Conservation (phyloP, 2,888 invertebrate species). For the Hemithea aestivaria region DNA sequence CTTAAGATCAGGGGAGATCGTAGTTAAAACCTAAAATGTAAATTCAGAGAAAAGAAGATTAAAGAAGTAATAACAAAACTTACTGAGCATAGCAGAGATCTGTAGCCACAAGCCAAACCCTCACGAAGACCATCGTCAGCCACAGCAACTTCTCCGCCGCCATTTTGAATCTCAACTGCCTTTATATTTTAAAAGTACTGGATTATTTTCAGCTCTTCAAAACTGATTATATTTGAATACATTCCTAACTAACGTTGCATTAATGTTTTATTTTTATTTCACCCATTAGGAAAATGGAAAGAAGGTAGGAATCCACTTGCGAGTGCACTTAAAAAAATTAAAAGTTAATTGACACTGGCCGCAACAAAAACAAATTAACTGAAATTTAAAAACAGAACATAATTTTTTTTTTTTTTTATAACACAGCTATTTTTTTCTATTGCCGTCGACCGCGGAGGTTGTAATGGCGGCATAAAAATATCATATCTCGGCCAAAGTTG, state of each 20-base stretch:
- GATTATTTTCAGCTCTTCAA: slow-evolving; percentile 15
- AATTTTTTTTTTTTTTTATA: slow-evolving; percentile 11
- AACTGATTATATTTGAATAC: slow-evolving; percentile 10
- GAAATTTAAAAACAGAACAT: not conserved
- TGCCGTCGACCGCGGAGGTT: slow-evolving; percentile 53
- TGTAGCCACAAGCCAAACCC: slow-evolving; percentile 66
- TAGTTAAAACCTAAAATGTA: too few species aligned
- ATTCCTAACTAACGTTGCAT: slow-evolving; percentile 10
- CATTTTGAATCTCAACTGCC: slow-evolving; percentile 39
- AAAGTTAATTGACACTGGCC: not conserved
- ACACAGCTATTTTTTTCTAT: slow-evolving; percentile 41
- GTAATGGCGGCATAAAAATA: slow-evolving; percentile 52
- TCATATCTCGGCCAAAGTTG: slow-evolving; percentile 41
- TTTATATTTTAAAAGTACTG: slow-evolving; percentile 15
- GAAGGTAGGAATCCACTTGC: too few species aligned
- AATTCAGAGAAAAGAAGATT: not conserved
- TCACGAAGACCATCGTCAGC: slow-evolving; percentile 56
- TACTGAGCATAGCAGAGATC: slow-evolving; percentile 75
- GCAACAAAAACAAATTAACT: not conserved
- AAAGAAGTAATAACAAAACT: slow-evolving; percentile 36
- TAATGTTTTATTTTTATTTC: not conserved
- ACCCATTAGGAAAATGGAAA: too few species aligned
- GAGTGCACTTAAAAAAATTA: not conserved
- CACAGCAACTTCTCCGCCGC: slow-evolving; percentile 59
- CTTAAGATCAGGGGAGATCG: too few species aligned